These are phyloP conservation scores for Cebus imitator DNA, from an alignment of 2,113 vertebrate species.

Conservation along the genomic window DNA sequence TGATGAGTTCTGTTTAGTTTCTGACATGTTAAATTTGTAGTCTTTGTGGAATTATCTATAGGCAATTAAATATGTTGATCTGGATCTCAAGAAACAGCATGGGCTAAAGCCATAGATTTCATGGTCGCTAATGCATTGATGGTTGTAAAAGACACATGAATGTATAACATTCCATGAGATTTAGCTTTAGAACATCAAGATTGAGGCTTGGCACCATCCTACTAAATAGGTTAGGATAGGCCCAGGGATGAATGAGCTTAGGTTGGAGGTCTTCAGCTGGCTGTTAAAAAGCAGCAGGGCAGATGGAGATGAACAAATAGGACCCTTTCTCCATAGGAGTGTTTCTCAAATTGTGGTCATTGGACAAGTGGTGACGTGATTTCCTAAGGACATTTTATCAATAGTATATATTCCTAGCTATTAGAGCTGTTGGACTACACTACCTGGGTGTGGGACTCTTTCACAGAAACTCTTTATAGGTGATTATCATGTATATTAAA, in stretches of 20 bases:
- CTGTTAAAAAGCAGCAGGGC: neutral
- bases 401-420: neutral
- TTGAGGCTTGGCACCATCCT: neutral
- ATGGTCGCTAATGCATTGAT: neutral
- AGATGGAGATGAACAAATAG: neutral
- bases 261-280: neutral
- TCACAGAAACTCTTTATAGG: neutral
- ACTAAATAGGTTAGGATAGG: too few species aligned
- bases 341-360: neutral
- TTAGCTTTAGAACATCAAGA: neutral
- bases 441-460: neutral
- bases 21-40: neutral
- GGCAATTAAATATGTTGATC: neutral
- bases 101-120: neutral
- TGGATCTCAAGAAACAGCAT: neutral
- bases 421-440: neutral
- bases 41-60: neutral
- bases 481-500: neutral
- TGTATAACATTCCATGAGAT: neutral
- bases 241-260: neutral
- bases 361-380: neutral
- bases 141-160: neutral
- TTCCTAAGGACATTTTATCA: neutral
- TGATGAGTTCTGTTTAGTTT: neutral
- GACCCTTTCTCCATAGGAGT: neutral